Evolutionary conservation across 2,113 vertebrate species (phyloP), one percentile per base, ranked within the genome.

Genomic region (Apaloderma vittatum): DNA sequence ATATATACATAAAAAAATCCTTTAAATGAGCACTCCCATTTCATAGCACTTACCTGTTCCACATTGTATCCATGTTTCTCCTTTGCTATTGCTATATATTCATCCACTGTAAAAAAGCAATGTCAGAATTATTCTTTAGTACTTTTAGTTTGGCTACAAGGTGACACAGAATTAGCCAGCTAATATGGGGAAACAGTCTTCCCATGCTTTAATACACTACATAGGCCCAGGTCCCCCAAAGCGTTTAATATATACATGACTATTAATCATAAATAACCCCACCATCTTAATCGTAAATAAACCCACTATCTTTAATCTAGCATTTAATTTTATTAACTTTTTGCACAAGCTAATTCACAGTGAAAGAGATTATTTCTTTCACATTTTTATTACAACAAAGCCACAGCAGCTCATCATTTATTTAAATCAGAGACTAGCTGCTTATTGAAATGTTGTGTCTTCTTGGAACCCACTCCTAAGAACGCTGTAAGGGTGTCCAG

Each of bases 11-110:
- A 55, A 65, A 78, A n/a, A 83, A 51, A 32, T 24, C 61, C 79
- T 86, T 93, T 86, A 94, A 86, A 90, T n/a, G 51, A 95, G 74
- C 36, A 52, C 43, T 89, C 68, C 94, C 48, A 32, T 95, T 84
- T 74, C 73, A 83, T 7, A 78, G 71, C 71, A 96, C 96, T 93
- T 98, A 99, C 99, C 99, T 99, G 99, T 97, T 99, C 99, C 93
- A 99, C 99, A 76, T 99, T 99, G 98, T 99, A 99, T 89, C 99
- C 99, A 80, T 99, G 99, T 85, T 99, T 99, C 98, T 99, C 99
- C 97, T 99, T 99, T 92, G 99, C 99, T 93, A 99, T 99, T 61
- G 99, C 99, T 97, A 99, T 99, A 95, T 99, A 99, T 94, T 99
- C 99, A 91, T 99, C 99, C 98, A 99, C 99, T 99, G 98, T 43